Conservation (phyloP, 2,888 invertebrate genomes). For the Caenorhabditis becei region DNA sequence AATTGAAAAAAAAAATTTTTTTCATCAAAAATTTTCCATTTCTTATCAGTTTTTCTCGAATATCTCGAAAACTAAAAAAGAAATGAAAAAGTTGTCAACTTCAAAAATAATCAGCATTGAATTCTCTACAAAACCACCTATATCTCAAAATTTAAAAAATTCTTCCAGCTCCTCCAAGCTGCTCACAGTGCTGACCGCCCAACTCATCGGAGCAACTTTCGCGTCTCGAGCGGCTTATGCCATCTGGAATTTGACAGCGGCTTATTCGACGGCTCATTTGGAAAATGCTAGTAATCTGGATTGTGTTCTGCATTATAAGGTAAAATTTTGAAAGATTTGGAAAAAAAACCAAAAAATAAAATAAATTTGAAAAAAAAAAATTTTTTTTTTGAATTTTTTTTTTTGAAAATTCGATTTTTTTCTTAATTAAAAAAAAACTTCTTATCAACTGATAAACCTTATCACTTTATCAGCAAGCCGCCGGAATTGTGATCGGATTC, state of each 20-base stretch:
- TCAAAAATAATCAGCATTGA: too few species aligned
- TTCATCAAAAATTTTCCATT: neutral
- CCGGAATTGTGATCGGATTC: slow-evolving; percentile 65
- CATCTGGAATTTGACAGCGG: slow-evolving; percentile 76
- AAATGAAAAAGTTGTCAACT: too few species aligned
- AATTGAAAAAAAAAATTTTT: too few species aligned
- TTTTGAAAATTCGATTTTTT: neutral
- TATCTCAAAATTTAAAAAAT: neutral
- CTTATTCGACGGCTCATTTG: slow-evolving; percentile 70
- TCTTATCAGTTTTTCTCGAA: too few species aligned
- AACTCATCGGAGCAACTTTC: slow-evolving; percentile 74
- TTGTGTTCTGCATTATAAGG: slow-evolving; percentile 76
- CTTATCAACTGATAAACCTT: too few species aligned
- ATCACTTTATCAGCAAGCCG: slow-evolving; percentile 65
- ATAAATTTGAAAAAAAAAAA: too few species aligned
- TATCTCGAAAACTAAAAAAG: too few species aligned
- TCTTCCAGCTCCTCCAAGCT: slow-evolving; percentile 66
- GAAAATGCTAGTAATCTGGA: slow-evolving; percentile 63
- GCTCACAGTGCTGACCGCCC: slow-evolving; percentile 70
- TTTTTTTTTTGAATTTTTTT: neutral
- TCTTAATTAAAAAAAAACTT: neutral
- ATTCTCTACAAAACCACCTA: too few species aligned
- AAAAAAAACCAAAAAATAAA: neutral
- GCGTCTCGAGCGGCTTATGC: slow-evolving; percentile 74
- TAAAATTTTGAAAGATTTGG: slow-evolving; percentile 12